Evolutionary conservation across 2,797 vertebrate species (phyloP).

Genomic region (Fratercula arctica): DNA sequence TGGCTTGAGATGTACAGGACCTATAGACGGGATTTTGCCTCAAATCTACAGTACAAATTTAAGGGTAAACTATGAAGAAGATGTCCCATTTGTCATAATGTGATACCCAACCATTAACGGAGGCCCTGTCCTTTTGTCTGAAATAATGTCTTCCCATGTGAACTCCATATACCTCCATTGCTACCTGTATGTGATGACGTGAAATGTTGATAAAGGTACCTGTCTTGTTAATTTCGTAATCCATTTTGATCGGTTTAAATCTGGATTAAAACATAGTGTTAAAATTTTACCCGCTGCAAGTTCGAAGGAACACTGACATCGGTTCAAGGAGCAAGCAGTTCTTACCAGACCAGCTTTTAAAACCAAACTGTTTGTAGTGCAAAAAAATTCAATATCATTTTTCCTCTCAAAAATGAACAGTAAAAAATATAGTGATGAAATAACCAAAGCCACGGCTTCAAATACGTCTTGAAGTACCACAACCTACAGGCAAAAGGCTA

Average conservation of each 20-base stretch:
- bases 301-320: not conserved
- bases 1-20: conserved; percentile 79
- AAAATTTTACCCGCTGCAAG: not conserved
- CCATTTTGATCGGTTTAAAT: not conserved
- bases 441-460: not conserved
- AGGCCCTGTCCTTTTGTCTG: conserved; percentile 66
- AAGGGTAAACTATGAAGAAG: conserved; percentile 79
- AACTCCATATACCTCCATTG: conserved; percentile 55
- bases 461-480: not conserved
- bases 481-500: not conserved
- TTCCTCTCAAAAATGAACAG: not conserved
- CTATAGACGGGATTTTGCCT: conserved; percentile 80
- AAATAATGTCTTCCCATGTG: conserved; percentile 45
- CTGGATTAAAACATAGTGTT: not conserved
- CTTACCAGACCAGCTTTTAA: not conserved
- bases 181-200: conserved; percentile 59
- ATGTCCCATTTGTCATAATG: conserved; percentile 68
- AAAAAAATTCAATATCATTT: not conserved
- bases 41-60: conserved; percentile 82
- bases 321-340: not conserved
- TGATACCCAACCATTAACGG: conserved; percentile 58
- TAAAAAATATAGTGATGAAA: not conserved
- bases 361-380: not conserved
- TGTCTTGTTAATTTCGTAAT: not conserved
- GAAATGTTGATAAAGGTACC: conserved; percentile 6